Conservation (phyloP, 2,888 invertebrate species). For the Melieria omissa region DNA sequence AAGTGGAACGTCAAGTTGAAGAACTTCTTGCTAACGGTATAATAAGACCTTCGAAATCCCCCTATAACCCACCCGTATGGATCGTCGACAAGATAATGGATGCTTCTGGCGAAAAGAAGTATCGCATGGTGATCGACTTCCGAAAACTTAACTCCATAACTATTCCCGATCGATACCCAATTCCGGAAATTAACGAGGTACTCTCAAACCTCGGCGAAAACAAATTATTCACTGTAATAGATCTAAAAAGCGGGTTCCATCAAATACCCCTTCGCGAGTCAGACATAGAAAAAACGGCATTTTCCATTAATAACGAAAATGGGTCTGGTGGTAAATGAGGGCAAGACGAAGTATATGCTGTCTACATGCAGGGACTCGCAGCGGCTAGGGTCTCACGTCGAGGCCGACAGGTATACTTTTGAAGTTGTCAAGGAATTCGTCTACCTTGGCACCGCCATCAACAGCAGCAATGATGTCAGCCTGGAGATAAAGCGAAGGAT, state of each 20-base stretch:
- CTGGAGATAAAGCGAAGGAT: too few relatives aligned
- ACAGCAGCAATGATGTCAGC: too few relatives aligned
- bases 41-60: constrained; percentile 35
- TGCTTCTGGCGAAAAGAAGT: constrained; percentile 25
- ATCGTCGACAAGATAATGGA: constrained; percentile 33
- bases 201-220: constrained; percentile 5
- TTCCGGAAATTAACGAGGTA: constrained; percentile 36
- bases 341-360: too few relatives aligned
- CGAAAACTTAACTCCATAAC: constrained; percentile 24
- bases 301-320: too few relatives aligned
- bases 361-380: too few relatives aligned
- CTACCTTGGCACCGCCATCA: too few relatives aligned
- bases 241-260: too few relatives aligned
- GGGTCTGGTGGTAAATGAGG: too few relatives aligned
- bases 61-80: constrained; percentile 34
- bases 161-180: constrained; percentile 31
- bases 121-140: constrained; percentile 28
- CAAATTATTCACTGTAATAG: constrained; percentile 6
- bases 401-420: too few relatives aligned
- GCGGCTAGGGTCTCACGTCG: too few relatives aligned
- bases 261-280: constrained; percentile 36
- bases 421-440: too few relatives aligned
- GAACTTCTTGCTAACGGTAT: constrained; percentile 27
- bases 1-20: constrained; percentile 34
- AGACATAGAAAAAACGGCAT: constrained; percentile 26